These are phyloP conservation scores for Chymomyza fuscimana DNA, from an alignment of 2,888 invertebrate species.

Conservation along the genomic window DNA sequence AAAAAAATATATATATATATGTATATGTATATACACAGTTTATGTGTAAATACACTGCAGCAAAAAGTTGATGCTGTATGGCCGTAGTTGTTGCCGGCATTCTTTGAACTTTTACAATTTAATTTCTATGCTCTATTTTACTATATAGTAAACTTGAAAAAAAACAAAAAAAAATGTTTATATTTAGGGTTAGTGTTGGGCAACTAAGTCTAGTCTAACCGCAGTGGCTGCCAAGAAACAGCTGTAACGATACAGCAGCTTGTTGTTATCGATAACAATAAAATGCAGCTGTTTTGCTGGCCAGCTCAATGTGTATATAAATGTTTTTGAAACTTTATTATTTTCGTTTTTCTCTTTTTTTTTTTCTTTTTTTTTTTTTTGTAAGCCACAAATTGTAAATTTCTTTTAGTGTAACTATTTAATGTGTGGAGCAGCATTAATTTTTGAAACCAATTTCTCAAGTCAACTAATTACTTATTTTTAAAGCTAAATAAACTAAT, in stretches of 20 bases:
- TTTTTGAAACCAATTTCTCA: too few relatives aligned
- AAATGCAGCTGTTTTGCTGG: not conserved
- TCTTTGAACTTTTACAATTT: too few relatives aligned
- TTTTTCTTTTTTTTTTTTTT: too few relatives aligned
- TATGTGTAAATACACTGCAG: not conserved
- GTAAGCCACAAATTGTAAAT: not conserved
- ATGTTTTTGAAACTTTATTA: too few relatives aligned
- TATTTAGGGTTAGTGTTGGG: too few relatives aligned
- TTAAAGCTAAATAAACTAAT: not conserved
- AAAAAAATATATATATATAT: constrained; percentile 16
- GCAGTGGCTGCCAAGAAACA: not conserved
- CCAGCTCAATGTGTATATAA: too few relatives aligned
- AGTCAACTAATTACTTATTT: not conserved
- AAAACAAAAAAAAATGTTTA: not conserved
- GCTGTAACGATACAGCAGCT: too few relatives aligned
- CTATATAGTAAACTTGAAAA: not conserved
- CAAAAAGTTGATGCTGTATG: not conserved
- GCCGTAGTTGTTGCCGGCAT: not conserved
- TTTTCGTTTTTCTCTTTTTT: too few relatives aligned
- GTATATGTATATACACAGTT: constrained; percentile 23
- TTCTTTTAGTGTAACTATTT: not conserved
- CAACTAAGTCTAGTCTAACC: too few relatives aligned
- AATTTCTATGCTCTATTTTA: not conserved
- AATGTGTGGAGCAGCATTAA: too few relatives aligned
- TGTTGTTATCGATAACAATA: not conserved